Evolutionary conservation across 1,140 invertebrate species (phyloP).

Genomic region (Ganaspis sp.): DNA sequence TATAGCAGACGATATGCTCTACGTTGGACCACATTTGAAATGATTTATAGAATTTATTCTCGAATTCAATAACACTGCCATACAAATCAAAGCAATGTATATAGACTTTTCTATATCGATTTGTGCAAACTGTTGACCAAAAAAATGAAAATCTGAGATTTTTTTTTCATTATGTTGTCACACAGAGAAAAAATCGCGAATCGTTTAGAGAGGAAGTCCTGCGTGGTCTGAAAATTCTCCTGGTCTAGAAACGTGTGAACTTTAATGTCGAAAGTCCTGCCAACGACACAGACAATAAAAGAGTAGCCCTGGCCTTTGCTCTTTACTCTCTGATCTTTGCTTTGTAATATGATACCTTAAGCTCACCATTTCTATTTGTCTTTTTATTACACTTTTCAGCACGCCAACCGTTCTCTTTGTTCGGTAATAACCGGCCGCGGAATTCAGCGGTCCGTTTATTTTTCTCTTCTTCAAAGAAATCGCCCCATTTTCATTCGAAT

Average conservation of each 20-base stretch:
- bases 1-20: conserved; percentile 13
- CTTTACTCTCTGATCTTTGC: conserved; percentile 26
- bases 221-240: background rate
- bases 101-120: background rate
- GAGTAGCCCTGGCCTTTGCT: conserved; percentile 20
- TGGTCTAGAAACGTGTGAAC: background rate
- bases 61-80: conserved; percentile 22
- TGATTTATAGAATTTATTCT: conserved; percentile 28
- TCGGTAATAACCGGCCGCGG: conserved; percentile 21
- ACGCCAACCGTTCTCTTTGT: conserved; percentile 15
- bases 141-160: background rate
- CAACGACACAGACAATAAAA: conserved; percentile 25
- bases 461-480: background rate
- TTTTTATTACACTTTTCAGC: conserved; percentile 28
- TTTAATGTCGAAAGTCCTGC: conserved; percentile 8
- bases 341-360: conserved; percentile 30
- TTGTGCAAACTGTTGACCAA: background rate
- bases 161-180: background rate
- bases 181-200: background rate
- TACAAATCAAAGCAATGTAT: conserved; percentile 10
- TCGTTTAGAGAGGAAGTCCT: background rate
- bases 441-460: conserved; percentile 26
- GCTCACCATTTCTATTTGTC: conserved; percentile 22
- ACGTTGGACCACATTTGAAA: conserved; percentile 21
- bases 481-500: background rate